These are phyloP conservation scores for Lutraria lutraria DNA, from an alignment of 2,888 invertebrate species.

Conservation along the genomic window DNA sequence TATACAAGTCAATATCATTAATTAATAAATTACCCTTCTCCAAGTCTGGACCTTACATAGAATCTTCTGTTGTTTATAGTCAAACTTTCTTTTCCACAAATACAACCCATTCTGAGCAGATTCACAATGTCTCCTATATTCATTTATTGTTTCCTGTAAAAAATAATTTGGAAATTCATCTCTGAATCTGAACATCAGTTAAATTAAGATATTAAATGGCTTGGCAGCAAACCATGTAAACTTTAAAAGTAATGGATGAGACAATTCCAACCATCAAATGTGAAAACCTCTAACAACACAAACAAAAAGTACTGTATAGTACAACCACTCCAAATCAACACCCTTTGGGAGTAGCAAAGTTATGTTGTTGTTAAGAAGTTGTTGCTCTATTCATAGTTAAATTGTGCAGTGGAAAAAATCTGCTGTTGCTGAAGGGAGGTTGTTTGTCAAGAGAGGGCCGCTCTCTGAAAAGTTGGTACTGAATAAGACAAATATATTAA, in stretches of 20 bases:
- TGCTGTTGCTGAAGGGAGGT: too few species aligned
- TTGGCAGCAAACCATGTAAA: not conserved
- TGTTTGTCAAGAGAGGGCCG: too few species aligned
- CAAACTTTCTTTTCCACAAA: constrained; percentile 92
- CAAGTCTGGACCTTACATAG: constrained; percentile 90
- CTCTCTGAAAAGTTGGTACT: too few species aligned
- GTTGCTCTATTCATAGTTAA: too few species aligned
- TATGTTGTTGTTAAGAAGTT: too few species aligned
- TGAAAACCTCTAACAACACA: too few species aligned
- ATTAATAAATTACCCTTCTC: constrained; percentile 91
- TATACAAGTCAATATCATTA: not conserved
- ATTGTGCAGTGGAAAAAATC: too few species aligned
- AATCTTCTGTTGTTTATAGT: constrained; percentile 91
- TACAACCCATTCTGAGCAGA: constrained; percentile 88
- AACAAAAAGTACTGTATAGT: too few species aligned
- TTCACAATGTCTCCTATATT: constrained; percentile 65
- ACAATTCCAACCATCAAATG: too few species aligned
- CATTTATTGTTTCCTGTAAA: constrained; percentile 54
- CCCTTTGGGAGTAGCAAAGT: too few species aligned
- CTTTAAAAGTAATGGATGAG: not conserved
- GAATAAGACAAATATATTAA: too few species aligned
- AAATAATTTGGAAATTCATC: not conserved
- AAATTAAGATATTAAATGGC: not conserved
- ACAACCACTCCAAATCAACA: too few species aligned
- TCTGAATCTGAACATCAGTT: not conserved